Evolutionary conservation across 2,888 invertebrate genomes (phyloP).

Genomic region (Dyspetes luteomarginatus): DNA sequence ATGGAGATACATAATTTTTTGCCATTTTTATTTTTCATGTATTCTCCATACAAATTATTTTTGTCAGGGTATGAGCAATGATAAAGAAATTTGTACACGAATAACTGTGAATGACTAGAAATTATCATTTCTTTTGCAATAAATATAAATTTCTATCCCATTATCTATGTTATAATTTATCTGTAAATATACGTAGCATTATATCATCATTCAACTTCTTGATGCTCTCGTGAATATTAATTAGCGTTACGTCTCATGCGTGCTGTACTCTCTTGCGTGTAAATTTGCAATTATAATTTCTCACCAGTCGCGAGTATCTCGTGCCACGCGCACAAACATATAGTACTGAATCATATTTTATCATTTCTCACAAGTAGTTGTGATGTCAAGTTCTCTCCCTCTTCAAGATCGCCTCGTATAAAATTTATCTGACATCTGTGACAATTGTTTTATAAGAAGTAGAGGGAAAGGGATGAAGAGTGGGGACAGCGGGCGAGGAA

Average conservation of each 20-base stretch:
- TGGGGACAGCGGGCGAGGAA: neutral
- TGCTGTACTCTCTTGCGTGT: constrained; percentile 27
- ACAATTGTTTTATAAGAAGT: constrained; percentile 28
- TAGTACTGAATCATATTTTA: constrained; percentile 47
- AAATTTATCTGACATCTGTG: constrained; percentile 37
- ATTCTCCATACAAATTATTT: no score
- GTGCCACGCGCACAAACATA: neutral
- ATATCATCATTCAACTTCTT: neutral
- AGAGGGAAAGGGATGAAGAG: neutral
- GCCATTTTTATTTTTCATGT: no score
- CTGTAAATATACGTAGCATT: constrained; percentile 18
- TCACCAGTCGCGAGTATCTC: constrained; percentile 6
- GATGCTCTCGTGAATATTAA: constrained; percentile 40
- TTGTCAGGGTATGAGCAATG: no score
- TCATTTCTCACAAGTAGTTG: constrained; percentile 3
- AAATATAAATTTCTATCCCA: constrained; percentile 1
- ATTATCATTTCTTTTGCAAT: neutral
- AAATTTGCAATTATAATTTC: constrained; percentile 61
- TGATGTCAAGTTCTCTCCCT: constrained; percentile 22
- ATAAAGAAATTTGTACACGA: no score
- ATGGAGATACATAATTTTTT: no score
- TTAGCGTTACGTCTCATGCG: constrained; percentile 34
- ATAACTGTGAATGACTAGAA: neutral
- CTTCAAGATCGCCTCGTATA: constrained; percentile 28
- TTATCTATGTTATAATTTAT: constrained; percentile 4